Evolutionary conservation across 1,140 invertebrate genomes (phyloP).

Genomic region (Theocolax elegans): DNA sequence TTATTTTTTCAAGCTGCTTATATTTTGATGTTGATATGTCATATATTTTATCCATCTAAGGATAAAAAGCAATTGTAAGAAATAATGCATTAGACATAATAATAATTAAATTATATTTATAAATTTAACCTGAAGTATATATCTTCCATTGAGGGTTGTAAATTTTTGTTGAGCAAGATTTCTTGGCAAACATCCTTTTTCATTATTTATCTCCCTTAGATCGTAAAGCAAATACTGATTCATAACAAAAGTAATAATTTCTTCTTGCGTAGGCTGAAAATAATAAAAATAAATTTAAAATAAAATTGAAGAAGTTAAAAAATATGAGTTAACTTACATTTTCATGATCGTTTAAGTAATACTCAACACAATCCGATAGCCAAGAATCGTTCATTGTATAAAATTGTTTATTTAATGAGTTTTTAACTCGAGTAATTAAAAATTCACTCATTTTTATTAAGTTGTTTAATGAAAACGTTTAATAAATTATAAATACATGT

Average conservation of each 20-base stretch:
- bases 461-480: no score
- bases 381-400: constrained; percentile 55
- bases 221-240: constrained; percentile 75
- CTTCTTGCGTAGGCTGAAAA: constrained; percentile 28
- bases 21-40: constrained; percentile 73
- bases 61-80: neutral
- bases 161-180: constrained; percentile 63
- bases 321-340: constrained; percentile 44
- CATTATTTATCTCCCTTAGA: constrained; percentile 70
- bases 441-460: constrained; percentile 49
- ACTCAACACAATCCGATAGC: constrained; percentile 57
- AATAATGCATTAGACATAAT: neutral
- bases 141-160: constrained; percentile 66
- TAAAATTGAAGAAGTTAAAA: neutral
- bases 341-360: constrained; percentile 46
- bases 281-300: neutral
- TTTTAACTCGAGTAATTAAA: constrained; percentile 44
- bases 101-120: neutral
- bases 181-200: constrained; percentile 68
- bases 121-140: constrained; percentile 71
- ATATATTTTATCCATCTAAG: constrained; percentile 68
- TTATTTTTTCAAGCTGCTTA: constrained; percentile 73
- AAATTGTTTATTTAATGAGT: constrained; percentile 43
- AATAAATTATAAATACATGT: no score
- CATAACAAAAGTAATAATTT: constrained; percentile 59